Percentiles rank a stretch among this genome's conserved stretches.
Conservation (phyloP, 64 coral and sea anemone species). For the Platygyra sinensis region DNA sequence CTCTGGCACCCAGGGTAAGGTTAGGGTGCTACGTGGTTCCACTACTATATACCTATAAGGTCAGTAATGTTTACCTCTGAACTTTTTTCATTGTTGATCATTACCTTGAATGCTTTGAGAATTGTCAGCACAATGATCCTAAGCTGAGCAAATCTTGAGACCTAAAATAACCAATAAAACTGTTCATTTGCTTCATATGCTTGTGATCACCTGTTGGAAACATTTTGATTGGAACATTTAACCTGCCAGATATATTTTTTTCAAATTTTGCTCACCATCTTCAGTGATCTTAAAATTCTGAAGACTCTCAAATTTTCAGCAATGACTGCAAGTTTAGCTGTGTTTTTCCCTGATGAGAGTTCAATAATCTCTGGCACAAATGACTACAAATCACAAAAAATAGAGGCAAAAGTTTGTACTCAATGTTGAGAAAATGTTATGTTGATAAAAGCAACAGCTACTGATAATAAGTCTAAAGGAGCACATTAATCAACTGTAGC, state of each 20-base stretch:
- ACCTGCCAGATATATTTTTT: neutral
- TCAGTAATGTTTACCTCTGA: no score
- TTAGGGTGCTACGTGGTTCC: no score
- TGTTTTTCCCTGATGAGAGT: conserved; percentile 75
- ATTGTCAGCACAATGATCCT: conserved; percentile 98
- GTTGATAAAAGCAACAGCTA: no score
- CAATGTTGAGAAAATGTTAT: no score
- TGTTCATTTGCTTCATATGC: neutral
- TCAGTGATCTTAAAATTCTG: conserved; percentile 87
- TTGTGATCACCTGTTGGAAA: neutral
- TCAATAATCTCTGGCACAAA: conserved; percentile 95
- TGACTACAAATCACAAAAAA: conserved; percentile 53
- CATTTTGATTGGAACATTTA: neutral
- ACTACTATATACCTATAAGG: no score
- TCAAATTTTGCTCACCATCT: conserved; percentile 46
- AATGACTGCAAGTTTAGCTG: conserved; percentile 88
- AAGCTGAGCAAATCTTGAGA: conserved; percentile 97
- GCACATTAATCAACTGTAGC: no score
- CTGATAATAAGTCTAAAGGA: no score
- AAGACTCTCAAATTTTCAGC: conserved; percentile 96
- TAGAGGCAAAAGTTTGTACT: no score
- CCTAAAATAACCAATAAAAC: conserved; percentile 51
- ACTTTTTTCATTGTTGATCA: neutral
- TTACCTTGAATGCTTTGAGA: conserved; percentile 99
- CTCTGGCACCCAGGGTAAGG: no score